phyloP scores from a whole-genome alignment of 2,888 invertebrate species.

The Rhaphigaster nebulosa region DNA sequence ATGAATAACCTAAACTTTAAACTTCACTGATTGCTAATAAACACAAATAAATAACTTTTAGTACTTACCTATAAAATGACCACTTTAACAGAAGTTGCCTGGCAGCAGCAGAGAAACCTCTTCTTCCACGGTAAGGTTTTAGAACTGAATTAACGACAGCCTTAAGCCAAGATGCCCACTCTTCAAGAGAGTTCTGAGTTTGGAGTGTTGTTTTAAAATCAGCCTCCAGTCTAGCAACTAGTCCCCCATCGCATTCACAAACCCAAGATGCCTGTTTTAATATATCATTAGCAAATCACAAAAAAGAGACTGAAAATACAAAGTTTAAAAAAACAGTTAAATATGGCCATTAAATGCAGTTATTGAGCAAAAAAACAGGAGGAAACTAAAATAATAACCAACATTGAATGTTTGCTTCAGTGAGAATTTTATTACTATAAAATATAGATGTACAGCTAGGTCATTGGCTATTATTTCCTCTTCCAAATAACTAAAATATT shows the following conservation, averaged over 20 bases:
- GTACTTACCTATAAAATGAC: constrained; percentile 92
- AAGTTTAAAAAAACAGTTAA: neutral
- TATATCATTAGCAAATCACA: neutral
- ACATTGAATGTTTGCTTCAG: no score
- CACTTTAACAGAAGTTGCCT: constrained; percentile 96
- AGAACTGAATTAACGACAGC: constrained; percentile 91
- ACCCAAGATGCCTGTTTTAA: constrained; percentile 91
- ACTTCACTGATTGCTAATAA: neutral
- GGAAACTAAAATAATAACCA: no score
- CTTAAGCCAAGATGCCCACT: constrained; percentile 98
- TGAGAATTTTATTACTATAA: no score
- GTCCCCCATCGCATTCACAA: constrained; percentile 91
- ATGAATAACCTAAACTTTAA: no score
- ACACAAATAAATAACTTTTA: neutral
- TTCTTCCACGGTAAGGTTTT: constrained; percentile 87
- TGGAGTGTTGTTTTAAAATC: constrained; percentile 92
- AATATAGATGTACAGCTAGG: no score
- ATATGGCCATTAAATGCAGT: constrained; percentile 49
- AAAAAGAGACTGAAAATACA: neutral
- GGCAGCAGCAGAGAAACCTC: constrained; percentile 87
- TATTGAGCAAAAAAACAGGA: neutral
- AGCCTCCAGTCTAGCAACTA: constrained; percentile 87
- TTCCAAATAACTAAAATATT: no score
- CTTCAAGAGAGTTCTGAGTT: constrained; percentile 93
- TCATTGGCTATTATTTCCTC: no score